Evolutionary conservation across 1,140 invertebrate species (phyloP).

Genomic region (Goniozus legneri): DNA sequence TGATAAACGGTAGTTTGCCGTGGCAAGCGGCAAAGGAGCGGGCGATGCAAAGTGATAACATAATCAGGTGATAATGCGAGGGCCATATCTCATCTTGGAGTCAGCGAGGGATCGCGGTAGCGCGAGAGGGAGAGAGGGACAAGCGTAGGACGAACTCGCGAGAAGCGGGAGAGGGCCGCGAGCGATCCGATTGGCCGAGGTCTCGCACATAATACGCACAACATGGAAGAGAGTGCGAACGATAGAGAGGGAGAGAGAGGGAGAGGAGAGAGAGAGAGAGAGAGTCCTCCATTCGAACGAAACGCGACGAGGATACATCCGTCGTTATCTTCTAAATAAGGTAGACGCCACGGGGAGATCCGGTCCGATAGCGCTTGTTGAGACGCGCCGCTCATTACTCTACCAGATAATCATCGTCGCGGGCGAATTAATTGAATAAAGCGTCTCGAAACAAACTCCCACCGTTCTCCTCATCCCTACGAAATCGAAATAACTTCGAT

Average conservation of each 20-base stretch:
- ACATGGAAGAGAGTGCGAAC: no score
- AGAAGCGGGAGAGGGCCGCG: not conserved
- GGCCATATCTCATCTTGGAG: constrained; percentile 40
- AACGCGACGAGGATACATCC: constrained; percentile 26
- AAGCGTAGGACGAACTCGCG: constrained; percentile 5
- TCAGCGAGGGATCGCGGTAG: not conserved
- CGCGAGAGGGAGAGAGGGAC: not conserved
- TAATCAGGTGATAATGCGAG: constrained; percentile 50
- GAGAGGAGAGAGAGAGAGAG: constrained; percentile 5
- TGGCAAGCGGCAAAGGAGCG: constrained; percentile 39
- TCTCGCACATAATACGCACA: no score
- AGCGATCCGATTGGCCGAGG: not conserved
- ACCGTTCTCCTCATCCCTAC: no score
- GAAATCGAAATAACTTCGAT: no score
- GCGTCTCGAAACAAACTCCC: not conserved
- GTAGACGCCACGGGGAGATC: constrained; percentile 21
- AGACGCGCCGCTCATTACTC: constrained; percentile 32
- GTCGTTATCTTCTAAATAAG: constrained; percentile 34
- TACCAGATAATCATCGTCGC: constrained; percentile 26
- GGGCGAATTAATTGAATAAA: constrained; percentile 34
- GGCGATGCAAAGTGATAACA: constrained; percentile 50
- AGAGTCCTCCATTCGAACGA: no score
- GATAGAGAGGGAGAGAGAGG: no score
- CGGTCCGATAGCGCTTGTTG: constrained; percentile 29
- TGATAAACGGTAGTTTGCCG: constrained; percentile 44